A percentile compares a stretch with the other conserved stretches of the same genome.
These are phyloP conservation scores for Coendou prehensilis DNA, from an alignment of 2,797 vertebrate species.

Conservation along the genomic window DNA sequence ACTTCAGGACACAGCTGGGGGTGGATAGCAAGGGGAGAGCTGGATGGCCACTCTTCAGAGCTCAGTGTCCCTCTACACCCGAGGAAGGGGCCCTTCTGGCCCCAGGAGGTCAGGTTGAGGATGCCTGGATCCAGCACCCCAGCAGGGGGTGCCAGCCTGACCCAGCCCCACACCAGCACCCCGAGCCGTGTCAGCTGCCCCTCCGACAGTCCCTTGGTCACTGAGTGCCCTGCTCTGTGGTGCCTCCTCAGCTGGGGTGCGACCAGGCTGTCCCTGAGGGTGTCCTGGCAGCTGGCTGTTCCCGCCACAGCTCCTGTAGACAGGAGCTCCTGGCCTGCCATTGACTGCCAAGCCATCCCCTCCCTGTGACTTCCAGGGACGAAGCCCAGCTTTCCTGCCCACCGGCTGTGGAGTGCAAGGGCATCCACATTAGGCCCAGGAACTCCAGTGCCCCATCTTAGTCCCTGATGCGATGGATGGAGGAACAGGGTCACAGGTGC, in stretches of 20 bases:
- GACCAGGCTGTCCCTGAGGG: not conserved
- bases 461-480: not conserved
- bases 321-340: not conserved
- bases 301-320: not conserved
- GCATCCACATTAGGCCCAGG: not conserved
- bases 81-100: not conserved
- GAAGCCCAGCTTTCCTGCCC: not conserved
- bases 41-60: fast-evolving
- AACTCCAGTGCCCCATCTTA: too few species aligned
- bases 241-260: not conserved
- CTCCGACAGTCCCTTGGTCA: not conserved
- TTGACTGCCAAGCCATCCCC: not conserved
- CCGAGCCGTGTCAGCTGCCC: not conserved
- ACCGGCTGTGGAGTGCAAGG: fast-evolving
- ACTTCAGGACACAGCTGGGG: not conserved
- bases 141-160: not conserved
- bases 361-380: not conserved
- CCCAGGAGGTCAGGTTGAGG: not conserved
- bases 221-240: not conserved
- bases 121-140: not conserved
- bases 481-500: not conserved
- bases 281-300: not conserved
- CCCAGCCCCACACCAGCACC: not conserved
- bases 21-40: not conserved
- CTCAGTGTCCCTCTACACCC: fast-evolving